A percentile compares a stretch with the other conserved stretches of the same genome.
Conservation (phyloP, 2,797 vertebrate genomes). For the Bovichtus variegatus region DNA sequence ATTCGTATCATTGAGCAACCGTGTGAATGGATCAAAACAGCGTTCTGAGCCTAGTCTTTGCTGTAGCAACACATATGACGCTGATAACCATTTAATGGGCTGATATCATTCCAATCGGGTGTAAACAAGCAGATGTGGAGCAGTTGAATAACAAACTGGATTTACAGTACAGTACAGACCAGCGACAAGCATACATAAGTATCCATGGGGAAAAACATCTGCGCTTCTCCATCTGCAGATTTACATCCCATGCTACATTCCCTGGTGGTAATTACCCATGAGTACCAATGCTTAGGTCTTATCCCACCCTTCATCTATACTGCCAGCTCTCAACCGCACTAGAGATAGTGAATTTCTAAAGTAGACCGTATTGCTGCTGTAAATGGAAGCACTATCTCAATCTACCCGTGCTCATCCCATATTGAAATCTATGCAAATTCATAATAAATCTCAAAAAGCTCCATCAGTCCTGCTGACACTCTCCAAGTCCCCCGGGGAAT, state of each 20-base stretch:
- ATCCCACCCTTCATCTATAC: constrained; percentile 26
- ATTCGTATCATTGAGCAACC: no score
- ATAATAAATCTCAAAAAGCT: constrained; percentile 57
- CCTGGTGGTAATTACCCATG: constrained; percentile 29
- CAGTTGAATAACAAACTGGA: neutral
- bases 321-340: constrained; percentile 17
- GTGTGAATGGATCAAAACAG: no score
- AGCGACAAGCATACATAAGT: neutral
- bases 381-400: constrained; percentile 40
- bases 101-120: no score
- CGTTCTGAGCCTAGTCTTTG: no score
- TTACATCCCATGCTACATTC: constrained; percentile 7
- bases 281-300: constrained; percentile 16
- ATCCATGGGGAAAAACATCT: constrained; percentile 13
- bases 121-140: constrained; percentile 39
- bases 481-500: constrained; percentile 44
- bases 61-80: no score
- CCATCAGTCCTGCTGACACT: constrained; percentile 48
- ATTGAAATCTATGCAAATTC: constrained; percentile 71
- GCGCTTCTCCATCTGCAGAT: neutral
- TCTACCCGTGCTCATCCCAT: neutral
- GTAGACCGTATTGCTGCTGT: constrained; percentile 48
- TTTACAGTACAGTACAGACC: neutral
- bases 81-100: no score
- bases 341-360: constrained; percentile 52